Evolutionary conservation across 92 coral and sea anemone genomes (phyloP).

Genomic region (Muricea muricata): DNA sequence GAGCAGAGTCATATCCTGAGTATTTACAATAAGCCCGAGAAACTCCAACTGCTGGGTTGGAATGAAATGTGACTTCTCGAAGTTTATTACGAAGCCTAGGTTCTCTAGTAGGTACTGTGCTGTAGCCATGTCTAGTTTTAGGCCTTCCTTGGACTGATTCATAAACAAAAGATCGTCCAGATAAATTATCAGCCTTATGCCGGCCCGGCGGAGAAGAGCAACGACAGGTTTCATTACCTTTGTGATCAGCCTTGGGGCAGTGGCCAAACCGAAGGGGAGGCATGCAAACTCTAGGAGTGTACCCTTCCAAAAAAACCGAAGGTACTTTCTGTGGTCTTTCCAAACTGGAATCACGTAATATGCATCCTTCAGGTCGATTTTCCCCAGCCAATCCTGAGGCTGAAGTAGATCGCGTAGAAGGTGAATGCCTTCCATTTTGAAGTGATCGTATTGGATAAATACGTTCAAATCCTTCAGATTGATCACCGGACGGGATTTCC

Average conservation of each 20-base stretch:
- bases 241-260: not conserved
- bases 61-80: not conserved
- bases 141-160: not conserved
- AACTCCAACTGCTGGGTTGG: too few relatives aligned
- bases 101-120: not conserved
- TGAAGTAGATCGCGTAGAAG: not conserved
- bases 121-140: not conserved
- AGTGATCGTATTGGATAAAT: too few relatives aligned
- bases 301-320: too few relatives aligned
- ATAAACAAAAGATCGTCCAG: not conserved
- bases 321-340: too few relatives aligned
- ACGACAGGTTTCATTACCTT: not conserved
- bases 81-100: not conserved
- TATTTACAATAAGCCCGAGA: not conserved
- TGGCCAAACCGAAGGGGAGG: too few relatives aligned
- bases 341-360: too few relatives aligned
- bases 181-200: not conserved
- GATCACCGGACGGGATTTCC: too few relatives aligned
- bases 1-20: not conserved
- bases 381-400: too few relatives aligned
- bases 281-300: too few relatives aligned
- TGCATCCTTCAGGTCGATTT: too few relatives aligned
- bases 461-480: too few relatives aligned
- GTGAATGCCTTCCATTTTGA: too few relatives aligned
- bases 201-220: not conserved